A percentile compares a stretch with the other conserved stretches of the same genome.
Conservation (phyloP, 1,140 invertebrate genomes). For the Acromyrmex heyeri region DNA sequence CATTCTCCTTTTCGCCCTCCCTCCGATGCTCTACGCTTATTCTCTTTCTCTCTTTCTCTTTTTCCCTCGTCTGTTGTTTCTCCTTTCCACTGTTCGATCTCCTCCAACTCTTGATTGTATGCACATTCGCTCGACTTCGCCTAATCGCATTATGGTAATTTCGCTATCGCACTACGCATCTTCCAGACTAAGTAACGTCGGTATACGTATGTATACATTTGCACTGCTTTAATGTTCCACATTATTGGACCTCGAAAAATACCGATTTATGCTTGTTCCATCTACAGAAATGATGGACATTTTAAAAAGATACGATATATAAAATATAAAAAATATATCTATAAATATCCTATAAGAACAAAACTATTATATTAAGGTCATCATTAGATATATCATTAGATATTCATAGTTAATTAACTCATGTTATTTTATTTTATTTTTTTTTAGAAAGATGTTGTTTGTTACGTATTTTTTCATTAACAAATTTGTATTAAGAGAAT, state of each 20-base stretch:
- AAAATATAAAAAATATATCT: background rate
- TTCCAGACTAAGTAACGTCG: conserved; percentile 55
- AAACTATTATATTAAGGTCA: background rate
- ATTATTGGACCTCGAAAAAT: background rate
- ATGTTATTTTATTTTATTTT: background rate
- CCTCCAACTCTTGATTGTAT: conserved; percentile 61
- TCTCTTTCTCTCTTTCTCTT: conserved; percentile 9
- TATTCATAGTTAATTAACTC: background rate
- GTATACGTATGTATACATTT: background rate
- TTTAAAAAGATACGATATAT: background rate
- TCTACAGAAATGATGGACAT: background rate
- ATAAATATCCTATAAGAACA: background rate
- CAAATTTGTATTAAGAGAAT: background rate
- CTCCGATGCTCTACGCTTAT: background rate
- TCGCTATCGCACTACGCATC: conserved; percentile 51
- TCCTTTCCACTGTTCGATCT: conserved; percentile 14
- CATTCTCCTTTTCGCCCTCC: conserved; percentile 25
- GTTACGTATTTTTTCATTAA: background rate
- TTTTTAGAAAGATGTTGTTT: background rate
- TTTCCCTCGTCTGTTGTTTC: background rate
- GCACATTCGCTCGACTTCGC: conserved; percentile 64
- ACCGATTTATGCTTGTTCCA: background rate
- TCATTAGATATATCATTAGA: background rate
- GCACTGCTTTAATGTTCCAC: conserved; percentile 25
- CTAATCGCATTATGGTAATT: conserved; percentile 75